A percentile compares a stretch with the other conserved stretches of the same genome.
These are phyloP conservation scores for Lochmaea capreae DNA, from an alignment of 2,888 invertebrate genomes.

Conservation along the genomic window DNA sequence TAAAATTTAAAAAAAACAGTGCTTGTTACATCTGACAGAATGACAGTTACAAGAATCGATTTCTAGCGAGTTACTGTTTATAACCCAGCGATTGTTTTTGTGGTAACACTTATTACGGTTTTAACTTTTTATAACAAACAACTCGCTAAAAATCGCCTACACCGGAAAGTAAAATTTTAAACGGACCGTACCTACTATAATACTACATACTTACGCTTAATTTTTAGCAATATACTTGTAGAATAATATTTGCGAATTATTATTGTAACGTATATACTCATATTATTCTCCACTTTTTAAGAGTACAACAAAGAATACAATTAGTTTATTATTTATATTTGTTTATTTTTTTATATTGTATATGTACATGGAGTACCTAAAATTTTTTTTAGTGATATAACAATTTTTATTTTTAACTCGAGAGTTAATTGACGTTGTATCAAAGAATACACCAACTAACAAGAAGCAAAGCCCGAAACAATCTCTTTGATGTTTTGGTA, in stretches of 20 bases:
- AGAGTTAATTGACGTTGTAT: neutral
- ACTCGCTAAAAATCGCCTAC: no score
- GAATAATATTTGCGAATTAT: neutral
- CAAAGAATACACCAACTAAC: no score
- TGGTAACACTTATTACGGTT: no score
- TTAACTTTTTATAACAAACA: no score
- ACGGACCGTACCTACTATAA: neutral
- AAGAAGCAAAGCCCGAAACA: no score
- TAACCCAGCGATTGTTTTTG: no score
- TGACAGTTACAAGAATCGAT: no score
- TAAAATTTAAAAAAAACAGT: no score
- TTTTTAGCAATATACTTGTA: neutral
- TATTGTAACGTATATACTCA: slow-evolving; percentile 1
- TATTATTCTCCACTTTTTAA: neutral
- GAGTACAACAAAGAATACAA: neutral
- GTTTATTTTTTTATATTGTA: slow-evolving; percentile 1
- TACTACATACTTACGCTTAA: neutral
- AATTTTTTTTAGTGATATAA: neutral
- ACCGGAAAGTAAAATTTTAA: neutral
- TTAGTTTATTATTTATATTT: slow-evolving; percentile 5
- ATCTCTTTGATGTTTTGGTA: no score
- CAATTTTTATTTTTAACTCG: neutral
- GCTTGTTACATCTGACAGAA: no score
- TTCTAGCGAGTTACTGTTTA: no score
- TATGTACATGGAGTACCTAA: neutral